Evolutionary conservation across 1,140 invertebrate species (phyloP).

Genomic region (Drosophila paulistorum): DNA sequence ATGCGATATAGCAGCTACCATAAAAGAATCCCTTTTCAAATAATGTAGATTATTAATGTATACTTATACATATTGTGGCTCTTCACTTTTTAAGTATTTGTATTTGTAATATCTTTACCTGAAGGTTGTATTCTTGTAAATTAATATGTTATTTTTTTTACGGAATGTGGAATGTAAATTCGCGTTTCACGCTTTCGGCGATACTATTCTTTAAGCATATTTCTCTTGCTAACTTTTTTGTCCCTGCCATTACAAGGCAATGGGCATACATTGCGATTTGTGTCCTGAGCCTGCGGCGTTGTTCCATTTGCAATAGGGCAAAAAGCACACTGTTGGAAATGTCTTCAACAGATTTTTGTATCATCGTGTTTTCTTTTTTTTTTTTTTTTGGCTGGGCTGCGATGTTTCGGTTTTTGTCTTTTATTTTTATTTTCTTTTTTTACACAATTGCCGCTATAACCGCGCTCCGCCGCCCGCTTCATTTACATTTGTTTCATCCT

Average conservation of each 20-base stretch:
- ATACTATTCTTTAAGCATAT: not conserved
- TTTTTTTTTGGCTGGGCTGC: not conserved
- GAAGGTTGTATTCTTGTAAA: not conserved
- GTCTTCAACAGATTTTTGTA: constrained; percentile 24
- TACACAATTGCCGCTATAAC: constrained; percentile 20
- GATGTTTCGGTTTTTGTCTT: constrained; percentile 12
- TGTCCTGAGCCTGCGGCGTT: constrained; percentile 5
- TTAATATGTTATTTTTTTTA: not conserved
- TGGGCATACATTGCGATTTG: constrained; percentile 8
- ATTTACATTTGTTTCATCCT: constrained; percentile 28
- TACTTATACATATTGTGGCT: too few species aligned
- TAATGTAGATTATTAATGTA: too few species aligned
- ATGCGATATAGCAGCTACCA: too few species aligned
- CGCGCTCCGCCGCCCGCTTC: constrained; percentile 11
- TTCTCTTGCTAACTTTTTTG: not conserved
- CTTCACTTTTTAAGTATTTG: too few species aligned
- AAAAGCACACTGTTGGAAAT: constrained; percentile 17
- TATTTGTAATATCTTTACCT: not conserved
- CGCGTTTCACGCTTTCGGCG: too few species aligned
- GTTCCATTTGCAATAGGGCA: constrained; percentile 18
- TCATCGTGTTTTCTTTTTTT: constrained; percentile 7
- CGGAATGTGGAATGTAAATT: too few species aligned
- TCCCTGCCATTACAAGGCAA: not conserved
- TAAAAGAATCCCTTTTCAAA: too few species aligned
- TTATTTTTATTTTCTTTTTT: constrained; percentile 4